Evolutionary conservation across 2,888 invertebrate genomes (phyloP).

Genomic region (Nephrotoma guestfalica): DNA sequence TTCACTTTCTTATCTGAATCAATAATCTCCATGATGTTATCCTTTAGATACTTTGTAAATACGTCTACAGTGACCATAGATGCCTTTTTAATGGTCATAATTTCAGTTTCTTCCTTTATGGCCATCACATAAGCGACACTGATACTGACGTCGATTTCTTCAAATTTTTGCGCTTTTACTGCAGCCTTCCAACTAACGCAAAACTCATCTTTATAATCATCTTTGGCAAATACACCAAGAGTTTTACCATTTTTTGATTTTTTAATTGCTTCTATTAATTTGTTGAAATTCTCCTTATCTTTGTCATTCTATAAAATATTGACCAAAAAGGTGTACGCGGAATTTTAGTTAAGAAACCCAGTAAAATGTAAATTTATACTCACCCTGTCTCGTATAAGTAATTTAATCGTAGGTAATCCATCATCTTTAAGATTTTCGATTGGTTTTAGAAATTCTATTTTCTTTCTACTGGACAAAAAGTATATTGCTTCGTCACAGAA

Average conservation of each 20-base stretch:
- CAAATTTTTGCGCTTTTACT: slow-evolving; percentile 63
- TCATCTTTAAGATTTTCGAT: slow-evolving; percentile 76
- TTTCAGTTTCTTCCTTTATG: slow-evolving; percentile 87
- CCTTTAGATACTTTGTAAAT: slow-evolving; percentile 90
- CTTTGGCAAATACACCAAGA: slow-evolving; percentile 83
- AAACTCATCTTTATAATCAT: slow-evolving; percentile 86
- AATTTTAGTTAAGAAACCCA: neutral
- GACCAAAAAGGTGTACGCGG: too few species aligned
- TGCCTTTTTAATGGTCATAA: slow-evolving; percentile 82
- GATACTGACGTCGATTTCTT: slow-evolving; percentile 74
- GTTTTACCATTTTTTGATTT: slow-evolving; percentile 77
- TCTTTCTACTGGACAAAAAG: slow-evolving; percentile 93
- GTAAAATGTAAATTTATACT: slow-evolving; percentile 21
- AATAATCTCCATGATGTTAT: slow-evolving; percentile 97
- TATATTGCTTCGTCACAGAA: slow-evolving; percentile 72
- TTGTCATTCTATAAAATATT: slow-evolving; percentile 54
- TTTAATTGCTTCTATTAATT: slow-evolving; percentile 65
- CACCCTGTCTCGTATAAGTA: slow-evolving; percentile 82
- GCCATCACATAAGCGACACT: slow-evolving; percentile 78
- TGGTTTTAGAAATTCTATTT: slow-evolving; percentile 89
- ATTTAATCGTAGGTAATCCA: slow-evolving; percentile 68
- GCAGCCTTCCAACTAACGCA: slow-evolving; percentile 79
- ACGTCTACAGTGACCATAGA: slow-evolving; percentile 86
- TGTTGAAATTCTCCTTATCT: slow-evolving; percentile 79
- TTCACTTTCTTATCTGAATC: slow-evolving; percentile 98